Evolutionary conservation across 2,113 vertebrate genomes (phyloP).

Genomic region (Blennius ocellaris): DNA sequence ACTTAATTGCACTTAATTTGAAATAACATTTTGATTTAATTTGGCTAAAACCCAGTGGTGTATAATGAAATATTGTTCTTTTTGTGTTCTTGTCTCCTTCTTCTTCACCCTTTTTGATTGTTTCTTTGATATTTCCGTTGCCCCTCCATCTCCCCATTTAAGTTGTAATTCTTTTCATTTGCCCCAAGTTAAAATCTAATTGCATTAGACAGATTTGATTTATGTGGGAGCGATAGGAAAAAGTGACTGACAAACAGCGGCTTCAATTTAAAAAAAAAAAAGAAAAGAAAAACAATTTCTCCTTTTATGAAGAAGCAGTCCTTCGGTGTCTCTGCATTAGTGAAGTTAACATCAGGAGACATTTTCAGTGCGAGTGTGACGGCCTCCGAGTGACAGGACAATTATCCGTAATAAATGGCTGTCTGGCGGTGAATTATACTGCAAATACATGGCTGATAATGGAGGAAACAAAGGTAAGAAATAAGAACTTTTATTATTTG

Average conservation of each 20-base stretch:
- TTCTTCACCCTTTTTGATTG: background rate
- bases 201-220: slow-evolving; percentile 34
- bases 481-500: too few relatives aligned
- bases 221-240: slow-evolving; percentile 3
- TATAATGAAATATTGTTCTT: too few relatives aligned
- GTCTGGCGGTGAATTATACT: slow-evolving; percentile 35
- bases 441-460: too few relatives aligned
- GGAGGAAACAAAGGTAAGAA: too few relatives aligned
- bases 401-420: slow-evolving; percentile 43
- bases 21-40: too few relatives aligned
- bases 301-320: slow-evolving; percentile 48
- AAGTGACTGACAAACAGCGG: slow-evolving; percentile 1
- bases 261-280: slow-evolving; percentile 56
- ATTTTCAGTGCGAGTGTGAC: slow-evolving; percentile 38
- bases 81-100: background rate
- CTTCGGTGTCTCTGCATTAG: slow-evolving; percentile 36
- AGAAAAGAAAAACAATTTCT: slow-evolving; percentile 42
- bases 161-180: slow-evolving; percentile 42
- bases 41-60: too few relatives aligned
- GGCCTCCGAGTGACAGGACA: slow-evolving; percentile 11
- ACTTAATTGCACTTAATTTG: too few relatives aligned
- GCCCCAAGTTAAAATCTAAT: slow-evolving; percentile 17
- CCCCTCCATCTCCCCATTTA: background rate
- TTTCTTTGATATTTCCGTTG: background rate
- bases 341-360: slow-evolving; percentile 49